phyloP scores from a whole-genome alignment of 2,113 vertebrate genomes.

The Ameiurus melas region DNA sequence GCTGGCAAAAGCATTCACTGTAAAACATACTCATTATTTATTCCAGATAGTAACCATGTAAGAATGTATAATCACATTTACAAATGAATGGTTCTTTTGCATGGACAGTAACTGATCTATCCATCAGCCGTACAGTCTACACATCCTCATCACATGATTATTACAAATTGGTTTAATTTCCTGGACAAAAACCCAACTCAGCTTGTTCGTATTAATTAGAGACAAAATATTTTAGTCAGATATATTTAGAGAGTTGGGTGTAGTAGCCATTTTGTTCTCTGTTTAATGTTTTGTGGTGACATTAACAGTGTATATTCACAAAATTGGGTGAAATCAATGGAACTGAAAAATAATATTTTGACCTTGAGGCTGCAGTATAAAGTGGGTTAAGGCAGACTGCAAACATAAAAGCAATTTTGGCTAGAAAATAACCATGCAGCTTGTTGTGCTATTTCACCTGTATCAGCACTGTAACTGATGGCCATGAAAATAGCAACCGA shows the following conservation, averaged over 20 bases:
- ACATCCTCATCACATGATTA: not conserved
- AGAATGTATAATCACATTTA: not conserved
- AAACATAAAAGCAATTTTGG: slow-evolving; percentile 17
- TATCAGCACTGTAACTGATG: not conserved
- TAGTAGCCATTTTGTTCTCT: not conserved
- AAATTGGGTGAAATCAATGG: not conserved
- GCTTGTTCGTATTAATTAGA: not conserved
- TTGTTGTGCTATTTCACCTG: not conserved
- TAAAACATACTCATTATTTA: not conserved
- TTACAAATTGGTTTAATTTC: not conserved
- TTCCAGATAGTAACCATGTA: not conserved
- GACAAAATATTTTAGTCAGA: not conserved
- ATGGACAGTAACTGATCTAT: not conserved
- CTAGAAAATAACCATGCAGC: not conserved
- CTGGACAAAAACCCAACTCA: not conserved
- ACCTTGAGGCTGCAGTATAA: not conserved
- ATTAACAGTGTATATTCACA: not conserved
- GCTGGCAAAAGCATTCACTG: not conserved
- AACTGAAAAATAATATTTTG: not conserved
- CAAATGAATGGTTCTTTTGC: not conserved
- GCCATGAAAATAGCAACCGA: not conserved
- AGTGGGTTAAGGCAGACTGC: not conserved
- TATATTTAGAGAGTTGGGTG: not conserved
- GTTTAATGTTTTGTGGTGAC: not conserved
- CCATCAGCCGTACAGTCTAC: not conserved